Conservation (phyloP, 2,888 invertebrate genomes). For the Halictus ligatus region DNA sequence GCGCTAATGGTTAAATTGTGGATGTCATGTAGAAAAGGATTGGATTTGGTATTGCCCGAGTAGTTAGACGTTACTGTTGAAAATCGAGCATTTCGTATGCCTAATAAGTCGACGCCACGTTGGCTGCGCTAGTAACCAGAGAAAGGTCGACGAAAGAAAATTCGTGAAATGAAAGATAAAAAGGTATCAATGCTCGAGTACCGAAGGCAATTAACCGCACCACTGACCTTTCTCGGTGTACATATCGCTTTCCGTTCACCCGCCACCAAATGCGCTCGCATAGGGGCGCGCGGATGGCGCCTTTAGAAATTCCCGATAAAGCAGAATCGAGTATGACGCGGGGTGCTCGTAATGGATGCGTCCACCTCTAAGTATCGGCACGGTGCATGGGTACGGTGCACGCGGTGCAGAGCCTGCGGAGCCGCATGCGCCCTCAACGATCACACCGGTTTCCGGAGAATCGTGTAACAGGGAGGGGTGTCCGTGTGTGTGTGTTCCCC, state of each 20-base stretch:
- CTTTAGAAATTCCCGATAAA: slow-evolving; percentile 70
- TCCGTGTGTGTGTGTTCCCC: too few relatives aligned
- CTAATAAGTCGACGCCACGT: background rate
- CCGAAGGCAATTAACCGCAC: slow-evolving; percentile 17
- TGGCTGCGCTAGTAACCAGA: background rate
- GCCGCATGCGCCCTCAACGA: background rate
- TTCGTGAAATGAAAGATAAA: background rate
- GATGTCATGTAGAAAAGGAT: too few relatives aligned
- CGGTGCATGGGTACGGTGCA: background rate
- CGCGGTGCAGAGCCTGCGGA: background rate
- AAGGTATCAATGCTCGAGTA: background rate
- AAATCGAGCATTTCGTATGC: too few relatives aligned
- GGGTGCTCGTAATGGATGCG: slow-evolving; percentile 62
- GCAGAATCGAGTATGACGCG: slow-evolving; percentile 64
- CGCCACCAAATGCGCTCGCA: slow-evolving; percentile 43
- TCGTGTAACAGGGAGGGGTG: slow-evolving; percentile 35
- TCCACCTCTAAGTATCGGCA: slow-evolving; percentile 49
- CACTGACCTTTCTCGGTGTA: background rate
- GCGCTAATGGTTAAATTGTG: too few relatives aligned
- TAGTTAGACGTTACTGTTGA: too few relatives aligned
- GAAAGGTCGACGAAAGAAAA: background rate
- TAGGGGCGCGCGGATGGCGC: slow-evolving; percentile 37
- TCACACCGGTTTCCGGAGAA: slow-evolving; percentile 44
- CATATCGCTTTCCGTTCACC: slow-evolving; percentile 50
- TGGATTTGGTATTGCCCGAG: too few relatives aligned